Conservation (phyloP, 1,140 invertebrate genomes). For the Rhopalosiphum padi region DNA sequence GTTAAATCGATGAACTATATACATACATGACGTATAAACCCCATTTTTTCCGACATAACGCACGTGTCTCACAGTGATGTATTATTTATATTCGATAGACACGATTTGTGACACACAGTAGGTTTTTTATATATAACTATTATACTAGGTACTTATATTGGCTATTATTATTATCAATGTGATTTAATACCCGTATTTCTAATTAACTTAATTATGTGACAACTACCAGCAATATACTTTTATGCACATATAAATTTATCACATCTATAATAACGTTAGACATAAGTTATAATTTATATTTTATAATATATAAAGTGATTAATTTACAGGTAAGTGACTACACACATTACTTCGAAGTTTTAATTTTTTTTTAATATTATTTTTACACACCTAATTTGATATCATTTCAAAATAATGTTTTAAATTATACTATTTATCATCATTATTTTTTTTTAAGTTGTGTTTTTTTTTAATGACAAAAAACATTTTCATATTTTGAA, state of each 20-base stretch:
- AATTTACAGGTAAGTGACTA: no score
- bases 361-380: no score
- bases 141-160: not conserved
- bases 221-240: not conserved
- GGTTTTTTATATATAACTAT: not conserved
- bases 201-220: not conserved
- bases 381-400: no score
- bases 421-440: no score
- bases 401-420: no score
- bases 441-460: no score
- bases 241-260: no score
- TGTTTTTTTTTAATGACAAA: no score
- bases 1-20: not conserved
- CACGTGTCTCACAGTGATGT: not conserved
- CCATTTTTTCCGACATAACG: not conserved
- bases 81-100: not conserved
- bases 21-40: not conserved
- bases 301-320: no score
- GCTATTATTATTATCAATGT: not conserved
- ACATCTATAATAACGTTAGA: not conserved
- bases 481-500: no score
- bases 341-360: no score
- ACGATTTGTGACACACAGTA: not conserved
- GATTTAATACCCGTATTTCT: not conserved
- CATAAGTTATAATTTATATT: not conserved